These are phyloP conservation scores for Fabriciana adippe DNA, from an alignment of 2,888 invertebrate species.

Conservation along the genomic window DNA sequence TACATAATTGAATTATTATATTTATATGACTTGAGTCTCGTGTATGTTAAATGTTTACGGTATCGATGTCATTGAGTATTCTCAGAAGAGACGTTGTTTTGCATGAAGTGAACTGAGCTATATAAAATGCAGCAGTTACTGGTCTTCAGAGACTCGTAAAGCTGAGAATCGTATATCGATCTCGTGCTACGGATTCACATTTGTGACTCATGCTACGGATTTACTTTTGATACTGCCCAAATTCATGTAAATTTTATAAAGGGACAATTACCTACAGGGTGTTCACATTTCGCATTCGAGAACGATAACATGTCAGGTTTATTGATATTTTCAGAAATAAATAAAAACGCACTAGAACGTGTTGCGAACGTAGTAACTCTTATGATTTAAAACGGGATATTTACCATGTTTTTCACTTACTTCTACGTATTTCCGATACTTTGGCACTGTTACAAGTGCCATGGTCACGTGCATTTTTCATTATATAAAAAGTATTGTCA, in stretches of 20 bases:
- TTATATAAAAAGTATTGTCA: no score
- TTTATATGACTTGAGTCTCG: background rate
- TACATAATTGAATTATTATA: constrained; percentile 4
- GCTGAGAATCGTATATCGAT: constrained; percentile 26
- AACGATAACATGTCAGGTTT: no score
- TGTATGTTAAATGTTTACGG: background rate
- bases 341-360: no score
- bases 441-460: no score
- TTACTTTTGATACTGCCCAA: constrained; percentile 16
- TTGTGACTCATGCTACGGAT: constrained; percentile 17
- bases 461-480: no score
- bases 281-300: no score
- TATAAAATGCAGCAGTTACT: constrained; percentile 33
- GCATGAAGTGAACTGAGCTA: constrained; percentile 27
- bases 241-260: background rate
- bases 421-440: no score
- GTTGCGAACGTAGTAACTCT: no score
- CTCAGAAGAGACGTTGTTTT: constrained; percentile 30
- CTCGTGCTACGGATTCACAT: constrained; percentile 22
- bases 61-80: constrained; percentile 12
- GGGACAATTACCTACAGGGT: no score
- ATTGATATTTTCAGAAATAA: no score
- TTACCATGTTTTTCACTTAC: no score
- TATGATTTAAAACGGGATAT: no score
- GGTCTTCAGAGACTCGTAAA: constrained; percentile 30